Evolutionary conservation across 2,888 invertebrate genomes (phyloP), one percentile per base, ranked within the genome.

Genomic region (Standfussiana lucernea): DNA sequence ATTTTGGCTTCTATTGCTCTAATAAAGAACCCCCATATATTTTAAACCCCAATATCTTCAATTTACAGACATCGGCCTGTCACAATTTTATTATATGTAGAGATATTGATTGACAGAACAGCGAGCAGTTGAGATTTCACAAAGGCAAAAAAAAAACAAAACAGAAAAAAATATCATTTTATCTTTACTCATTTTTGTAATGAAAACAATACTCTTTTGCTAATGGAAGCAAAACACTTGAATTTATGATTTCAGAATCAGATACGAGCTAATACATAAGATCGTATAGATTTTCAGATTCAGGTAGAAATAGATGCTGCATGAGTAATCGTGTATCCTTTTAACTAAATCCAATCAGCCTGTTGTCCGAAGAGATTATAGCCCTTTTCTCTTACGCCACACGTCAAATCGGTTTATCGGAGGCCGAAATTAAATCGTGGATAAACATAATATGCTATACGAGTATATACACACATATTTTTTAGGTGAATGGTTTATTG

Each of bases 261-360:
- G 45, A 18, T 15, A 59, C 40, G 4, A 21, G 2, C 35, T n/a
- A 28, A 35, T 42, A 42, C 40, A 4, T 65, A 65, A 72, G 0
- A 32, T 32, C 15, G 10, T 1, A 5, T 40, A 65, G 11, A 47
- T 37, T 40, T n/a, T 8, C 21, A 32, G 50, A 28, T 62, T n/a
- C 45, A 56, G 53, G 62, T 80, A 53, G 24, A 53, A 61, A 77
- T 56, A 56, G 64, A 62, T 45, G 32, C 37, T 61, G 32, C 50
- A 61, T 81, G 75, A 80, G 74, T 79, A 74, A 73, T 50, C 65
- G 74, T 53, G 75, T 62, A 75, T 62, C 75, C 81, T 53, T 81
- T 80, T 62, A 80, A 65, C 45, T 45, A 40, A 81, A 79, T 81
- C 75, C 75, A 81, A 81, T 79, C 66, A 79, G 61, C 10, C 2